phyloP scores from a whole-genome alignment of 2,113 vertebrate species.

The Ameiurus melas region DNA sequence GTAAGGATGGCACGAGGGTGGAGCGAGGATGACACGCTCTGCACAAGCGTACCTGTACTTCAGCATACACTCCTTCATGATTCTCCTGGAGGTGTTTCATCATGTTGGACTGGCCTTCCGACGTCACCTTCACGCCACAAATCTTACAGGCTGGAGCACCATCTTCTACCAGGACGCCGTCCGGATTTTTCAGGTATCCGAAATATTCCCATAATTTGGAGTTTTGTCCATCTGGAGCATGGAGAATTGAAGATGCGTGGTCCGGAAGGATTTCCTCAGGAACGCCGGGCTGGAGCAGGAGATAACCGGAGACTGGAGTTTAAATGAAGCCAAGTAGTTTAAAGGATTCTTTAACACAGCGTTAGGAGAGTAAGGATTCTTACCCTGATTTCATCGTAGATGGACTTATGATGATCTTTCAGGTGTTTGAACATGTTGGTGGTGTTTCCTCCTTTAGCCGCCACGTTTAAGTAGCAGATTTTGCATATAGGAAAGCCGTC shows the following conservation, averaged over 20 bases:
- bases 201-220: conserved; percentile 35
- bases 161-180: not conserved
- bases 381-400: conserved; percentile 38
- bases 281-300: not conserved
- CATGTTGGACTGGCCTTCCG: conserved; percentile 14
- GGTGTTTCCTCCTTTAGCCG: conserved; percentile 42
- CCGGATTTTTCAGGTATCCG: not conserved
- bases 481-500: conserved; percentile 47
- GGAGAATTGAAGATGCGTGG: not conserved
- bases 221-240: not conserved
- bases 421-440: conserved; percentile 45
- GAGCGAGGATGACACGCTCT: not conserved
- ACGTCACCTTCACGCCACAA: conserved; percentile 6
- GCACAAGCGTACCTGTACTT: conserved; percentile 16
- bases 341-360: not conserved
- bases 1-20: not conserved
- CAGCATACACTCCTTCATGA: not conserved
- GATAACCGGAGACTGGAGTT: not conserved
- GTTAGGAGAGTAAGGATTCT: no score
- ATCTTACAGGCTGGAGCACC: conserved; percentile 29
- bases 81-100: conserved; percentile 33
- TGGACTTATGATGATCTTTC: conserved; percentile 30
- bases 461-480: conserved; percentile 38
- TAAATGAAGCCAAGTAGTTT: not conserved
- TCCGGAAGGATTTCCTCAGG: not conserved